Conservation (phyloP, 2,888 invertebrate species). For the Autographa pulchrina region DNA sequence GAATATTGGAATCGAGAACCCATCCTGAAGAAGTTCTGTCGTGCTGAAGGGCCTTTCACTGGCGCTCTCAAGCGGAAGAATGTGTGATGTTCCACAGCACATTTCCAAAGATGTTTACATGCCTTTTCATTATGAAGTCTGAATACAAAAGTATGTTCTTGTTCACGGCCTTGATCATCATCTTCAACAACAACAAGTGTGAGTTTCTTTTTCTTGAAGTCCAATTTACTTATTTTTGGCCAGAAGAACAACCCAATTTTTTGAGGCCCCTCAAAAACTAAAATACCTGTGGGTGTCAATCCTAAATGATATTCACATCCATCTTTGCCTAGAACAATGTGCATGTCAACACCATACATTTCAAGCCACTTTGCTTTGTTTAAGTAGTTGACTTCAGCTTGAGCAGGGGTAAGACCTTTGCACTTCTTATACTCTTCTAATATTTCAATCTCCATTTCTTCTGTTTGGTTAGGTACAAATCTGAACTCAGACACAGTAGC, state of each 20-base stretch:
- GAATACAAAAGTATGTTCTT: constrained; percentile 99
- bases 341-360: constrained; percentile 99
- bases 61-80: constrained; percentile 98
- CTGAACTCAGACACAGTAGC: constrained; percentile 99
- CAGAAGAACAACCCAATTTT: constrained; percentile 99
- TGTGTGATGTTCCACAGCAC: constrained; percentile 99
- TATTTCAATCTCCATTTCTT: constrained; percentile 98
- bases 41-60: constrained; percentile 95
- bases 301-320: constrained; percentile 98
- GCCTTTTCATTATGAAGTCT: constrained; percentile 98
- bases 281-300: constrained; percentile 98
- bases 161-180: constrained; percentile 98
- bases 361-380: constrained; percentile 99
- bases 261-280: constrained; percentile 98
- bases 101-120: constrained; percentile 99
- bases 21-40: constrained; percentile 99
- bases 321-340: constrained; percentile 98
- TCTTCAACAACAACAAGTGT: constrained; percentile 99
- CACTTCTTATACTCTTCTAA: constrained; percentile 97
- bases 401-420: constrained; percentile 97
- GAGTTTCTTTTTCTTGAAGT: constrained; percentile 99
- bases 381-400: constrained; percentile 98
- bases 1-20: constrained; percentile 98
- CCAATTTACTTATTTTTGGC: constrained; percentile 99
- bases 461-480: constrained; percentile 98